Evolutionary conservation across 2,113 vertebrate species (phyloP).

Genomic region (Erythrocercus mccallii): DNA sequence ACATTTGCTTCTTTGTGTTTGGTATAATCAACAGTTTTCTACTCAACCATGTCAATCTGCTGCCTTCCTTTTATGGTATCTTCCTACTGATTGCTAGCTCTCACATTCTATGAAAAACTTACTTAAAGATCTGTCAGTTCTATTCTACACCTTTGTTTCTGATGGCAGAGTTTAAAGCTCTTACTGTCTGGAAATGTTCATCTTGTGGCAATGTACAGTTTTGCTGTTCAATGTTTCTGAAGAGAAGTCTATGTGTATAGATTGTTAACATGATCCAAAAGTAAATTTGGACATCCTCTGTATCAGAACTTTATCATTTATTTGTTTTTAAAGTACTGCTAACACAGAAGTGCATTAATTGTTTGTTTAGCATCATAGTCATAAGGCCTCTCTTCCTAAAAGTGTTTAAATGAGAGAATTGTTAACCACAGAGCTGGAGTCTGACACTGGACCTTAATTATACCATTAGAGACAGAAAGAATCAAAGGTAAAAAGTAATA

Average conservation of each 20-base stretch:
- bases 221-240: not conserved
- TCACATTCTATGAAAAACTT: not conserved
- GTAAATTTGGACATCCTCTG: not conserved
- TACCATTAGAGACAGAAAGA: conserved; percentile 45
- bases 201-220: not conserved
- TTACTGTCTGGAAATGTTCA: not conserved
- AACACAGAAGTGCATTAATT: not conserved
- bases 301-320: not conserved
- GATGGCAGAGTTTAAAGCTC: not conserved
- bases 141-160: not conserved
- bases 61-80: not conserved
- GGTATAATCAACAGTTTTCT: not conserved
- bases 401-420: conserved; percentile 49
- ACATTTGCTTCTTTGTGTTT: not conserved
- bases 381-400: conserved; percentile 11
- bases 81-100: not conserved
- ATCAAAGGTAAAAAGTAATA: conserved; percentile 34
- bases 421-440: conserved; percentile 4
- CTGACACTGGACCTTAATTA: conserved; percentile 55
- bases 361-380: not conserved
- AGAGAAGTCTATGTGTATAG: not conserved
- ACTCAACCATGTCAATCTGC: not conserved
- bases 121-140: not conserved
- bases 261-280: not conserved
- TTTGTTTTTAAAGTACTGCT: conserved; percentile 35